Percentiles rank a stretch among this genome's conserved stretches.
Evolutionary conservation across 1,140 invertebrate genomes (phyloP).

Genomic region (Nebria ingens): DNA sequence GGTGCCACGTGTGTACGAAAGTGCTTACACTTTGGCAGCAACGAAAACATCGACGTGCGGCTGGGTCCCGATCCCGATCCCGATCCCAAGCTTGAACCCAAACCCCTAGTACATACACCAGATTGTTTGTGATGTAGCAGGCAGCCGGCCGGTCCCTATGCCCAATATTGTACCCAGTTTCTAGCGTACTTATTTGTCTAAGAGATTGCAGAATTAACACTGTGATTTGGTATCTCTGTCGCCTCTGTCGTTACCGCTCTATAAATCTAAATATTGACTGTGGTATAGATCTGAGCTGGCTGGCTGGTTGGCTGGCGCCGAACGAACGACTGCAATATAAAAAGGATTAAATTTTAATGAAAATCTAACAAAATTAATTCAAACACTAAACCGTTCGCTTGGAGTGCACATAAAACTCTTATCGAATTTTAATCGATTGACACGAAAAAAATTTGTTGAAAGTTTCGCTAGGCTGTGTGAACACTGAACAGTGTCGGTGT

Average conservation of each 20-base stretch:
- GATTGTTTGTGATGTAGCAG: too few relatives aligned
- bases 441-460: background rate
- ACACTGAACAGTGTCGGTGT: background rate
- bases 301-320: background rate
- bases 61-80: background rate
- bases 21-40: background rate
- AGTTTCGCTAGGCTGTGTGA: background rate
- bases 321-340: constrained; percentile 4
- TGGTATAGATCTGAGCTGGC: background rate
- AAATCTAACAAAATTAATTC: constrained; percentile 9
- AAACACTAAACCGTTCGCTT: constrained; percentile 1
- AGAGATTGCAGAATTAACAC: constrained; percentile 3
- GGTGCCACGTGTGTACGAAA: background rate
- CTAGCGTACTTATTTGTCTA: background rate
- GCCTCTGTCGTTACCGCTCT: background rate
- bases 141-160: background rate
- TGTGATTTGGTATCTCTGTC: background rate
- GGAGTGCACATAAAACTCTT: background rate
- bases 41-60: background rate
- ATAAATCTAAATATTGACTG: constrained; percentile 8
- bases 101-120: too few relatives aligned
- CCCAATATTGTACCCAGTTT: background rate
- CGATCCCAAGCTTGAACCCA: background rate
- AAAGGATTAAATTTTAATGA: constrained; percentile 10
- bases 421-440: background rate